Conservation (phyloP, 2,797 vertebrate species). For the Sebastes cheni region DNA sequence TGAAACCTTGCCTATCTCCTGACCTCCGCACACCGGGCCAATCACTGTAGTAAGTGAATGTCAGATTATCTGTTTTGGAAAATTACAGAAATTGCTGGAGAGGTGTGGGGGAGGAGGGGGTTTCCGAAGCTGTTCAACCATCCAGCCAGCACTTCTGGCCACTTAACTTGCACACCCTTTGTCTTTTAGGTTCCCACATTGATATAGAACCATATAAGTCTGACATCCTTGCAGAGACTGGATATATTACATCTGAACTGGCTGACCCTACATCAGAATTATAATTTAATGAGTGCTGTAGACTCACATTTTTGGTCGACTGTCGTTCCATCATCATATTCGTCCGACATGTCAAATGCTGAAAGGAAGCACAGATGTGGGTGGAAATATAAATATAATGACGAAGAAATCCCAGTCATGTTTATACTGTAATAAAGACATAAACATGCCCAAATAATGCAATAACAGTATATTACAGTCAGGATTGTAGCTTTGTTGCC, state of each 20-base stretch:
- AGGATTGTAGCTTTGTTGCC: neutral
- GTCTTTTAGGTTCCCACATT: neutral
- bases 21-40: no score
- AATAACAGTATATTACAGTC: neutral
- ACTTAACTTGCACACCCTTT: neutral
- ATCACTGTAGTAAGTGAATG: no score
- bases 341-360: constrained; percentile 83
- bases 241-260: neutral
- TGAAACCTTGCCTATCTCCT: no score
- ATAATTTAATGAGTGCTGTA: neutral
- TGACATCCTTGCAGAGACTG: neutral
- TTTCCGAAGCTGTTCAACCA: neutral
- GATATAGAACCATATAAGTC: neutral
- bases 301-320: constrained; percentile 58
- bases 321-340: constrained; percentile 30
- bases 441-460: neutral
- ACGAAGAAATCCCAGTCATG: neutral
- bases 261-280: neutral
- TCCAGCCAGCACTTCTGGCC: neutral
- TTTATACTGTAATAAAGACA: neutral
- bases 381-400: neutral
- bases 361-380: constrained; percentile 30
- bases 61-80: no score
- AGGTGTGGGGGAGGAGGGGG: no score
- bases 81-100: no score